Evolutionary conservation across 2,888 invertebrate species (phyloP).

Genomic region (Linnaemya tessellans): DNA sequence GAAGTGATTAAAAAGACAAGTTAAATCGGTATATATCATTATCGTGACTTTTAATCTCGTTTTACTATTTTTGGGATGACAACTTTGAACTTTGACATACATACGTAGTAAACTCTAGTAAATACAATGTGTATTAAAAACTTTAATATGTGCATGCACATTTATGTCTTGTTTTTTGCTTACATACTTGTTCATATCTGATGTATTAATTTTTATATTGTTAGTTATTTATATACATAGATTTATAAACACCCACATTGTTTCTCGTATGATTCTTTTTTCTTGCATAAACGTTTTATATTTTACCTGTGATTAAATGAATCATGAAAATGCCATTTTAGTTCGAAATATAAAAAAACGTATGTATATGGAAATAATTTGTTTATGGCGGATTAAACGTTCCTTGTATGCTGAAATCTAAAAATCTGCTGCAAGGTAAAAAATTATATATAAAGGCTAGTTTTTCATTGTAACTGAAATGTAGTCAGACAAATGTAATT

Average conservation of each 20-base stretch:
- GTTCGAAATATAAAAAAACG: conserved; percentile 9
- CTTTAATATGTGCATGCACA: neutral
- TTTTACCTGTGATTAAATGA: conserved; percentile 41
- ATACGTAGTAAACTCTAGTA: conserved; percentile 7
- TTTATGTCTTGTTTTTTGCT: neutral
- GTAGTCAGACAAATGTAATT: neutral
- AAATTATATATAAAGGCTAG: conserved; percentile 12
- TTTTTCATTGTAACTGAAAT: neutral
- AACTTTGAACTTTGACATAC: conserved; percentile 67
- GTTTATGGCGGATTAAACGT: neutral
- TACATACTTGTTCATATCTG: conserved; percentile 30
- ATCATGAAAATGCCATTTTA: conserved; percentile 57
- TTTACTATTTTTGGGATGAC: conserved; percentile 68
- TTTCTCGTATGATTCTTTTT: neutral
- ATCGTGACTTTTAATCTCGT: conserved; percentile 76
- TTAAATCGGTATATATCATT: conserved; percentile 74
- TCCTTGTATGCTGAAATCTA: neutral
- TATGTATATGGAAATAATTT: conserved; percentile 41
- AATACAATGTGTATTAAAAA: neutral
- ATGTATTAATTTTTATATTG: conserved; percentile 52
- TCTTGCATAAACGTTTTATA: conserved; percentile 24
- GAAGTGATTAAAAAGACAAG: conserved; percentile 59
- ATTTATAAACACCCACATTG: conserved; percentile 60
- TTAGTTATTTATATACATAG: conserved; percentile 29
- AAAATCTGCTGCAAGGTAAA: neutral